phyloP scores from a whole-genome alignment of 2,888 invertebrate species.

The Ditula angustiorana region DNA sequence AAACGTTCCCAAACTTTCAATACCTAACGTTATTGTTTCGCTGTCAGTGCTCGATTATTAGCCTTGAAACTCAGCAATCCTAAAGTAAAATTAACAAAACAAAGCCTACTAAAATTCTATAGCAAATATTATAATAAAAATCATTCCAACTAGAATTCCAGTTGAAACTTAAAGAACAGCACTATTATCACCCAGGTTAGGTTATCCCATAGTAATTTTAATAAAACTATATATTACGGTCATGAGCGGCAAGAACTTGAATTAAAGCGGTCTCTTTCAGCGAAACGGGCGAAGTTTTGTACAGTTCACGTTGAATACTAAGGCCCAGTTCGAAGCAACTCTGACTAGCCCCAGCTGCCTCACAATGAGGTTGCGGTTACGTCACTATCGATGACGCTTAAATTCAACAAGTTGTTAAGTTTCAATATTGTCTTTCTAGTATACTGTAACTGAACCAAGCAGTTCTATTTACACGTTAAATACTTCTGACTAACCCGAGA shows the following conservation, averaged over 20 bases:
- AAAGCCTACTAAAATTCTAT: not conserved
- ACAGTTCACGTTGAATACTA: slow-evolving; percentile 17
- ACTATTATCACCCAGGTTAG: not conserved
- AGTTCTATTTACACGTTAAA: not conserved
- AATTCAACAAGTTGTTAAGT: not conserved
- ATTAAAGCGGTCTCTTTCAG: slow-evolving; percentile 29
- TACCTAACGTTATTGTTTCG: slow-evolving; percentile 44
- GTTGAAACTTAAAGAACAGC: not conserved
- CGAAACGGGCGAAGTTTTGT: slow-evolving; percentile 19
- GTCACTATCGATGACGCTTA: not conserved
- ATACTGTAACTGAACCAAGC: not conserved
- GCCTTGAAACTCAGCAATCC: slow-evolving; percentile 42
- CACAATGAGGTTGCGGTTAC: not conserved
- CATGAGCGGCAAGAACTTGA: slow-evolving; percentile 12
- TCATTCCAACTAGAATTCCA: not conserved
- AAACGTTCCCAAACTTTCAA: slow-evolving; percentile 42
- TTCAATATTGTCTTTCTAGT: not conserved
- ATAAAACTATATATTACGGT: slow-evolving; percentile 8
- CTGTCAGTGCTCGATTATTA: slow-evolving; percentile 45
- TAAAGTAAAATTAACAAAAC: slow-evolving; percentile 19
- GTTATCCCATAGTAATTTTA: not conserved
- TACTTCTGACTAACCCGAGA: not conserved
- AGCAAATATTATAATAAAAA: not conserved
- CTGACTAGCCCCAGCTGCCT: slow-evolving; percentile 7
- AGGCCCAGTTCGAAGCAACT: slow-evolving; percentile 21